phyloP scores from a whole-genome alignment of 2,113 vertebrate genomes.

The Petromus typicus region DNA sequence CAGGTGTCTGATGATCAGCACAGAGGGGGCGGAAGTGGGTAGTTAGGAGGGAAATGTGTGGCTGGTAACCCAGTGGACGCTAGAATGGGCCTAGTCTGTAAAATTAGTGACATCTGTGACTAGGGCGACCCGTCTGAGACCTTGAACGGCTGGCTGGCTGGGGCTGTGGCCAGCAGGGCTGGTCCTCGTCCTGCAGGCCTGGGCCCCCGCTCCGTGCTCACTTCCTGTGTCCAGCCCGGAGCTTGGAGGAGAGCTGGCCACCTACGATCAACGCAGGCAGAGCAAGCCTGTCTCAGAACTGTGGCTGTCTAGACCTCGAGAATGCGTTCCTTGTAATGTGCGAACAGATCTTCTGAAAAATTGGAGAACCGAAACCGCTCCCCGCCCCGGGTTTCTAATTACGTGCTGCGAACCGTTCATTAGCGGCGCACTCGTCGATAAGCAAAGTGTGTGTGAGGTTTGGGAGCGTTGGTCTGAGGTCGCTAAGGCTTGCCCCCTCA shows the following conservation, averaged over 20 bases:
- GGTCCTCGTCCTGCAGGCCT: not conserved
- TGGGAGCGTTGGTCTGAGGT: not conserved
- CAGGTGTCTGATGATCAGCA: not conserved
- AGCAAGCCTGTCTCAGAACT: not conserved
- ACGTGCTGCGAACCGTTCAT: not conserved
- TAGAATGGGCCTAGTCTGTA: not conserved
- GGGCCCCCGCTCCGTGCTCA: not conserved
- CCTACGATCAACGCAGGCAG: not conserved
- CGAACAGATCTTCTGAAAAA: not conserved
- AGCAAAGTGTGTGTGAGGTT: not conserved
- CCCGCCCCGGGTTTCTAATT: not conserved
- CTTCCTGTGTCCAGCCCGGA: fast-evolving
- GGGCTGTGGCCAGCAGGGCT: not conserved
- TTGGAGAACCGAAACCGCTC: not conserved
- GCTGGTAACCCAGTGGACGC: too few relatives aligned
- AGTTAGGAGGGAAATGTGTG: not conserved
- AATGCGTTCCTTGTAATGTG: not conserved
- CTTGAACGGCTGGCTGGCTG: fast-evolving
- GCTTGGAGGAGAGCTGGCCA: not conserved
- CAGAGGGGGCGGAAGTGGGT: not conserved
- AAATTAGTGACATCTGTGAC: not conserved
- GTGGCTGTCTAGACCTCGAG: not conserved
- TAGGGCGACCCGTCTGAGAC: not conserved
- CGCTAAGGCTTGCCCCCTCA: not conserved
- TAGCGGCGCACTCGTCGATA: not conserved